These are phyloP conservation scores for Cuniculus paca DNA, from an alignment of 2,797 vertebrate species.

Conservation along the genomic window DNA sequence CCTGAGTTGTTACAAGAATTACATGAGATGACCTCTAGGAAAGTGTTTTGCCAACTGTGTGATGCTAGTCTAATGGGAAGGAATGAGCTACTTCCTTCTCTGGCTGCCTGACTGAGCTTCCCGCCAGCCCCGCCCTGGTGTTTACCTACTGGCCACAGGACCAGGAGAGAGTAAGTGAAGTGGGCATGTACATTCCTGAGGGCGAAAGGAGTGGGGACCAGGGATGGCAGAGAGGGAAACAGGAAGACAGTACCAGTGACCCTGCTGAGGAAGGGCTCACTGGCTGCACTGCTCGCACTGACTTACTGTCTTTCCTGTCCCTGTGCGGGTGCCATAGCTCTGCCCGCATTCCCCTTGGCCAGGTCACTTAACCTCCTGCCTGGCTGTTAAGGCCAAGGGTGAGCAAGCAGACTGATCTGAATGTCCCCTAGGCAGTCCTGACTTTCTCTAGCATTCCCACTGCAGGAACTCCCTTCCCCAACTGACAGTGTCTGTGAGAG, in stretches of 20 bases:
- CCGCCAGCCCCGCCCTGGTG: not conserved
- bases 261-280: not conserved
- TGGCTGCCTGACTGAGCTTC: not conserved
- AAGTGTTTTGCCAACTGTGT: not conserved
- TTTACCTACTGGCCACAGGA: not conserved
- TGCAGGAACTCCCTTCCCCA: not conserved
- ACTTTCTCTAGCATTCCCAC: not conserved
- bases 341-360: not conserved
- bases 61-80: slow-evolving; percentile 22
- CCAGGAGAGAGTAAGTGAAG: not conserved
- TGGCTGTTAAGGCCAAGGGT: not conserved
- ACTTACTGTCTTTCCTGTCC: not conserved
- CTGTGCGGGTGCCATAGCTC: not conserved
- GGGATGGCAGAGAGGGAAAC: not conserved
- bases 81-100: slow-evolving; percentile 51
- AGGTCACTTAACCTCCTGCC: not conserved
- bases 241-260: not conserved
- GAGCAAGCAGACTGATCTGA: not conserved
- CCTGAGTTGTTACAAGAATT: slow-evolving; percentile 4
- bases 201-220: not conserved
- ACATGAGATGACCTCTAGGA: slow-evolving; percentile 43
- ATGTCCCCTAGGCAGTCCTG: not conserved
- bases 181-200: not conserved
- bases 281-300: not conserved
- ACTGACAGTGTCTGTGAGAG: not conserved